Conservation (phyloP, 2,113 vertebrate genomes). For the Misgurnus mizolepis region DNA sequence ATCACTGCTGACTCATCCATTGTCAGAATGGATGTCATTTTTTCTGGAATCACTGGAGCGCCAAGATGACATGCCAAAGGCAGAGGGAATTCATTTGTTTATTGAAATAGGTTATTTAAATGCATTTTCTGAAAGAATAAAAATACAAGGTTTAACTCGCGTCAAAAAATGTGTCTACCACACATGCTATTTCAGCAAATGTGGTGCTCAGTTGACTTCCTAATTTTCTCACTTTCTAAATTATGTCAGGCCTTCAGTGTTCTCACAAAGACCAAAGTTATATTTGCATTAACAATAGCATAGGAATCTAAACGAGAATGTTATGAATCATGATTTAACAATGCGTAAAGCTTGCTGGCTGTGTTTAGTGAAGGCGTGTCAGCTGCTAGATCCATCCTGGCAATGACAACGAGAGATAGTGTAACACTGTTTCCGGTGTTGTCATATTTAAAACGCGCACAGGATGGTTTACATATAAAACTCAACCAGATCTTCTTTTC, state of each 20-base stretch:
- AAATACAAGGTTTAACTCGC: background rate
- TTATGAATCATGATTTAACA: slow-evolving; percentile 15
- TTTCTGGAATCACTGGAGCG: background rate
- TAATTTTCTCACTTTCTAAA: background rate
- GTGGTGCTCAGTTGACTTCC: background rate
- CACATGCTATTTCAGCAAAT: background rate
- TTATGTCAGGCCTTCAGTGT: background rate
- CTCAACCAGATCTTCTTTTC: slow-evolving; percentile 1
- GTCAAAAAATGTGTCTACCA: background rate
- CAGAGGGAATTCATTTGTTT: background rate
- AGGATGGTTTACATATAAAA: background rate
- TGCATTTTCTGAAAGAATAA: background rate
- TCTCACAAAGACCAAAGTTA: background rate
- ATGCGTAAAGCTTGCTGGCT: slow-evolving; percentile 9
- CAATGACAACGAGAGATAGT: slow-evolving; percentile 12
- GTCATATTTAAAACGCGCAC: background rate
- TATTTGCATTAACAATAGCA: background rate
- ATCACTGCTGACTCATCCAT: slow-evolving; percentile 39
- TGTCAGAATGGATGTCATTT: slow-evolving; percentile 30
- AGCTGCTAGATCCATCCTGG: slow-evolving; percentile 23
- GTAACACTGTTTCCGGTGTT: slow-evolving; percentile 15
- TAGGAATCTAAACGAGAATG: background rate
- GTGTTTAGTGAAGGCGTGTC: background rate
- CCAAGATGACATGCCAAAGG: slow-evolving; percentile 10
- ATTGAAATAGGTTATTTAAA: background rate